Evolutionary conservation across 2,113 vertebrate species (phyloP), one percentile per base, ranked within the genome.

Genomic region (Spermophilus dauricus): DNA sequence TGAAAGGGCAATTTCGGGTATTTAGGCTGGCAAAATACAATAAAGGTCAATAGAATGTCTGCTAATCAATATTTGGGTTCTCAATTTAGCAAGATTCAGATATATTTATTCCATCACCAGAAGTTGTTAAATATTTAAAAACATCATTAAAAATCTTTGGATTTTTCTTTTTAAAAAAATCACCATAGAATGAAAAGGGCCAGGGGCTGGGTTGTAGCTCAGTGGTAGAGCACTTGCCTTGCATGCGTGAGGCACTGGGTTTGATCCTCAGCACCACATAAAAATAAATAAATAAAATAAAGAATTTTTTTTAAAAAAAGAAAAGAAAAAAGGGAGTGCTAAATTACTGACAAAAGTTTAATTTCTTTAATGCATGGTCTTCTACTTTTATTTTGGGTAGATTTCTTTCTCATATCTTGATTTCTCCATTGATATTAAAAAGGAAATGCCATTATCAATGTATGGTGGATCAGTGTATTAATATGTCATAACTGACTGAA

Each of bases 81-180:
- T 95, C 67, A 58, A 1, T 37, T 89, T 78, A 96, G 37, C 20
- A 87, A 37, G 26, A 9, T 85, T 84, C 28, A 42, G 51, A 7
- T 53, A 67, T 8, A 24, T 93, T 78, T 93, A 39, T 58, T 92
- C 37, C 24, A 92, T 24, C 30, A 42, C 58, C 28, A 28, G 22
- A 86, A 88, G 6, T 24, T 81, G 39, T 91, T 34, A 89, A 96
- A 69, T 93, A 75, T 45, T 69, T 94, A 75, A 70, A 14, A 65
- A 32, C 8, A 37, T 86, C 51, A 95, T 65, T 93, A 85, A 80
- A 51, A 56, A 72, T 63, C 42, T 90, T 78, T 58, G 34, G 80
- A 51, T 75, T 86, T 69, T 37, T 39, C 34, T 13, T 76, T 76
- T 73, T 80, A 93, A 82, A 93, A 39, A 81, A 72, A 53, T 51